These are phyloP conservation scores for Lepidurus couesii DNA, from an alignment of 1,140 invertebrate genomes.

Conservation along the genomic window DNA sequence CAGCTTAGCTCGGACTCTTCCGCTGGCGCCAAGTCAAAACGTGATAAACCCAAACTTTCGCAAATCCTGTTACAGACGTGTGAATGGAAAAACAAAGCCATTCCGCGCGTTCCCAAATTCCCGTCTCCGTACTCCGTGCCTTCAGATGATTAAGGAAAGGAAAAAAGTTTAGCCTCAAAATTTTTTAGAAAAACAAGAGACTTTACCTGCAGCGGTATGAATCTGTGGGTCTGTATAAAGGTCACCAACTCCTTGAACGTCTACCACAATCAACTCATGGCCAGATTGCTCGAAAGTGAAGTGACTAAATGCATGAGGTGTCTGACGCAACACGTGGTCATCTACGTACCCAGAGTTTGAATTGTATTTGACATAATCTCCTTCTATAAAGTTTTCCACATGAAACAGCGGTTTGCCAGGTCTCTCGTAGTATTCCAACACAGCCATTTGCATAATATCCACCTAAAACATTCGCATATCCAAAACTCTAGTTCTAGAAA, in stretches of 20 bases:
- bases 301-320: slow-evolving; percentile 58
- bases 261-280: slow-evolving; percentile 57
- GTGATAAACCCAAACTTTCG: slow-evolving; percentile 48
- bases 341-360: slow-evolving; percentile 58
- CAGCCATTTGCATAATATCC: slow-evolving; percentile 57
- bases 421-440: slow-evolving; percentile 52
- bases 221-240: slow-evolving; percentile 59
- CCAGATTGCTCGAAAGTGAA: slow-evolving; percentile 58
- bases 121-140: slow-evolving; percentile 53
- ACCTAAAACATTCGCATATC: slow-evolving; percentile 45
- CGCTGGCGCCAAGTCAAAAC: slow-evolving; percentile 50
- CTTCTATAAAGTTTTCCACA: slow-evolving; percentile 57
- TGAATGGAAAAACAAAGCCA: slow-evolving; percentile 58
- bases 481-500: not conserved
- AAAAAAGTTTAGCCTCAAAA: slow-evolving; percentile 5
- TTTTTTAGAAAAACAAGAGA: not conserved
- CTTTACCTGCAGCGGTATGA: slow-evolving; percentile 49
- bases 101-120: slow-evolving; percentile 55
- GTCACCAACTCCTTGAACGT: slow-evolving; percentile 59
- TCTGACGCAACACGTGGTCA: slow-evolving; percentile 47
- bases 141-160: slow-evolving; percentile 33
- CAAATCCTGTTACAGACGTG: slow-evolving; percentile 56
- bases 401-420: slow-evolving; percentile 52
- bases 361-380: slow-evolving; percentile 58
- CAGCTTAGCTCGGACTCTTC: slow-evolving; percentile 41